These are phyloP conservation scores for Tetramorium bicarinatum DNA, from an alignment of 2,888 invertebrate genomes.

Conservation along the genomic window DNA sequence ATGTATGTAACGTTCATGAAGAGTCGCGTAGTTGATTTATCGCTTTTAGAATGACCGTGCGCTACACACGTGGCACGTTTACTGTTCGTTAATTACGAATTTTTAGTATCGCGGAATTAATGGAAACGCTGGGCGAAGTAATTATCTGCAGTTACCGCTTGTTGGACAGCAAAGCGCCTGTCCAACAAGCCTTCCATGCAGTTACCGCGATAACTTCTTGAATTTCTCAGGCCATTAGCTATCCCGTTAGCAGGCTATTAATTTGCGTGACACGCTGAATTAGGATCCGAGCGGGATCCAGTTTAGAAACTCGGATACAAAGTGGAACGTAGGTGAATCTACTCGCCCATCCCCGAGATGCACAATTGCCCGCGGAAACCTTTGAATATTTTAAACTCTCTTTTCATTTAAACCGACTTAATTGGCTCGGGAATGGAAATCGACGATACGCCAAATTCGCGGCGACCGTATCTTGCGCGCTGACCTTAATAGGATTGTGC, in stretches of 20 bases:
- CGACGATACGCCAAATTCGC: slow-evolving; percentile 15
- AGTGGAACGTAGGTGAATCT: background rate
- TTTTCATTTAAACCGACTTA: background rate
- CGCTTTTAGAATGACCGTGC: background rate
- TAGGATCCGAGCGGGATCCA: slow-evolving; percentile 47
- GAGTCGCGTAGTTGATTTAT: slow-evolving; percentile 7
- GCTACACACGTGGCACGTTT: background rate
- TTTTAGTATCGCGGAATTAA: slow-evolving; percentile 35
- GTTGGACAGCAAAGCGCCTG: slow-evolving; percentile 39
- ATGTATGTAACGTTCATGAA: background rate
- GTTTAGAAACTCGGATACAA: slow-evolving; percentile 49
- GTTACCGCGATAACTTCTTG: slow-evolving; percentile 55
- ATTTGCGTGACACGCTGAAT: slow-evolving; percentile 50
- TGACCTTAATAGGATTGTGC: slow-evolving; percentile 37
- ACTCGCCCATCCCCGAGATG: background rate
- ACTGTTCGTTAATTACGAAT: slow-evolving; percentile 38
- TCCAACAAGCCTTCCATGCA: slow-evolving; percentile 2
- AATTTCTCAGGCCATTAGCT: slow-evolving; percentile 55
- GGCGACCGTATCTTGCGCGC: background rate
- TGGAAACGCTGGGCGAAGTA: slow-evolving; percentile 15
- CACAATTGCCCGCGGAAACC: background rate
- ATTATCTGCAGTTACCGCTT: slow-evolving; percentile 47
- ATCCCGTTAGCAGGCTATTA: slow-evolving; percentile 53
- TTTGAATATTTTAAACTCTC: slow-evolving; percentile 23
- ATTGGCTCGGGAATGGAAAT: slow-evolving; percentile 24